Conservation (phyloP, 2,113 vertebrate genomes). For the Ptilonorhynchus violaceus region DNA sequence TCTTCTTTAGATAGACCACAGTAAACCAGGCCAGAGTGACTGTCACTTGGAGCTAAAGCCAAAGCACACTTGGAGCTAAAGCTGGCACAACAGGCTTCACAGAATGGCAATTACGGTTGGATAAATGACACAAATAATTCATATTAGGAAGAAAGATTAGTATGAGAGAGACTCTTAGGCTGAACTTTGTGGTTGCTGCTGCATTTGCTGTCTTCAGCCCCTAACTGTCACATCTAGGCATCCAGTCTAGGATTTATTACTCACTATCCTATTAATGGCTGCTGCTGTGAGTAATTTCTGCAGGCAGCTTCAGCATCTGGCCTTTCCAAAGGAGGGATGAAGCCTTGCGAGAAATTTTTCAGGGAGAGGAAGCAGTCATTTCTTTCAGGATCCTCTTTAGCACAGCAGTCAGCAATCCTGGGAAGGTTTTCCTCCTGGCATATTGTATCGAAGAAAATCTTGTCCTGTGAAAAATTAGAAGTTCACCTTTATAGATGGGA, state of each 20-base stretch:
- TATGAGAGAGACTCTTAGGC: not conserved
- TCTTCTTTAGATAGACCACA: not conserved
- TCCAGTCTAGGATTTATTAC: not conserved
- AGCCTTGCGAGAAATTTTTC: not conserved
- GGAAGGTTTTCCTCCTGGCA: conserved; percentile 48
- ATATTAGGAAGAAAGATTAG: not conserved
- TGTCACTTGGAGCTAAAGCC: not conserved
- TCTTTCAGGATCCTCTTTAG: conserved; percentile 21
- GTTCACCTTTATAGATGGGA: not conserved
- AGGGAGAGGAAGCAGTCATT: conserved; percentile 45
- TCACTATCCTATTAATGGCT: conserved; percentile 12
- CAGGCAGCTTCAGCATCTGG: conserved; percentile 31
- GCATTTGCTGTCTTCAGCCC: not conserved
- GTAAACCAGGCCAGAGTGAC: not conserved
- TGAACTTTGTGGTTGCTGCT: too few species aligned
- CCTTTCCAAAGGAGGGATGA: not conserved
- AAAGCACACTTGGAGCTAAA: not conserved
- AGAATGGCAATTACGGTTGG: not conserved
- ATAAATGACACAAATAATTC: not conserved
- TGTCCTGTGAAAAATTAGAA: not conserved
- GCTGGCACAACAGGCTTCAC: not conserved
- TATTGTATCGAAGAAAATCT: conserved; percentile 55
- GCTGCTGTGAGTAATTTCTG: conserved; percentile 28
- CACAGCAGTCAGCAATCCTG: conserved; percentile 39
- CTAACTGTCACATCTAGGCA: not conserved